Conservation (phyloP, 2,797 vertebrate genomes). For the Apogon talboti region DNA sequence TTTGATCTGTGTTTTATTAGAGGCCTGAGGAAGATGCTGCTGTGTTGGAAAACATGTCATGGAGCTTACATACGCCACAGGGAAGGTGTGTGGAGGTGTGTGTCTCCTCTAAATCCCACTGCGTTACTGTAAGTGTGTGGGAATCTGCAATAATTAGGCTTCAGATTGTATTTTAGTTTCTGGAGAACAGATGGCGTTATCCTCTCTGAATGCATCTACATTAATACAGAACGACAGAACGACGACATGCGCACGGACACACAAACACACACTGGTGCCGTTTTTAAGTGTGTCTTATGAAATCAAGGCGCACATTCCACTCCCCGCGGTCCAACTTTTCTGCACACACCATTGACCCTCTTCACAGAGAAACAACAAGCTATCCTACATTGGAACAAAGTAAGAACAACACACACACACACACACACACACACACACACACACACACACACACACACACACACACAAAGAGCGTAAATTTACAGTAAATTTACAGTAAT, state of each 20-base stretch:
- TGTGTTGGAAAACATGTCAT: constrained; percentile 78
- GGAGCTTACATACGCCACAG: constrained; percentile 67
- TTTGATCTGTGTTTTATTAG: constrained; percentile 84
- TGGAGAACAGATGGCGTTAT: constrained; percentile 23
- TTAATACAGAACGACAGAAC: constrained; percentile 15
- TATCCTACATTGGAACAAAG: constrained; percentile 46
- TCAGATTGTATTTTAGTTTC: constrained; percentile 43
- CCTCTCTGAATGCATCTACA: constrained; percentile 16
- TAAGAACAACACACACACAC: constrained; percentile 47
- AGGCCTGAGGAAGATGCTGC: constrained; percentile 78
- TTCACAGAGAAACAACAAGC: constrained; percentile 58
- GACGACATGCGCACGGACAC: constrained; percentile 7
- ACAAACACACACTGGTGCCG: constrained; percentile 3
- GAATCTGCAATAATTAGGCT: constrained; percentile 37
- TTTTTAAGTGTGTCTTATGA: constrained; percentile 44
- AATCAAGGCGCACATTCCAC: constrained; percentile 68
- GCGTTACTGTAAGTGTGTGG: constrained; percentile 16
- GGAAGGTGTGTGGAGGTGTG: constrained; percentile 52
- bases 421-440: not conserved
- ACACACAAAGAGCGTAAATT: too few relatives aligned
- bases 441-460: too few relatives aligned
- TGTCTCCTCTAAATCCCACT: constrained; percentile 25
- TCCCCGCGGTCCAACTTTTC: constrained; percentile 39
- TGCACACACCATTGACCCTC: constrained; percentile 48
- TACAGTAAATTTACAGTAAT: constrained; percentile 47